A percentile compares a stretch with the other conserved stretches of the same genome.
Conservation (phyloP, 2,113 vertebrate genomes). For the Ictalurus furcatus region DNA sequence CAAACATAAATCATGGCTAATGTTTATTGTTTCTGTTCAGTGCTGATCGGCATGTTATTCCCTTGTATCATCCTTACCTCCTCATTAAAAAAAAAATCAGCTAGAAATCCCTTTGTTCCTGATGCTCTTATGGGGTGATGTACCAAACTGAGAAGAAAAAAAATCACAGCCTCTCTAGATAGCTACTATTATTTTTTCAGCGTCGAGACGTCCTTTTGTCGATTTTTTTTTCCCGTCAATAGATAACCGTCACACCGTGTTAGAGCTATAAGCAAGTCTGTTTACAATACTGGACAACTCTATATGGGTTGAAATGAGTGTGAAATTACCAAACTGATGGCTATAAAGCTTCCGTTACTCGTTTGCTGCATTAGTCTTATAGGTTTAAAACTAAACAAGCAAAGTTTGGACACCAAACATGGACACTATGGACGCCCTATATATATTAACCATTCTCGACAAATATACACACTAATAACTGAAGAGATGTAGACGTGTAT, state of each 20-base stretch:
- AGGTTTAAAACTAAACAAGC: background rate
- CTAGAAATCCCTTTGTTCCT: background rate
- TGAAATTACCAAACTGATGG: background rate
- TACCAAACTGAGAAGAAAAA: background rate
- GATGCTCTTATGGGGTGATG: background rate
- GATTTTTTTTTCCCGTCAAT: background rate
- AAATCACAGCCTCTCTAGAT: background rate
- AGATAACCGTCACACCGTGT: background rate
- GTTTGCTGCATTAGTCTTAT: background rate
- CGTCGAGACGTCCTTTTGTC: background rate
- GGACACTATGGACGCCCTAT: background rate
- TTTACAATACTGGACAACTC: background rate
- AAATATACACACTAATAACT: background rate
- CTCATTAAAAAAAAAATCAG: background rate
- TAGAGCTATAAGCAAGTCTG: background rate
- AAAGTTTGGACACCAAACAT: background rate
- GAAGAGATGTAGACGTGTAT: background rate
- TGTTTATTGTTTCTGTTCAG: background rate
- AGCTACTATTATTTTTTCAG: background rate
- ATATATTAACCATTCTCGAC: background rate
- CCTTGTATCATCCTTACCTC: background rate
- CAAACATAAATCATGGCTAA: background rate
- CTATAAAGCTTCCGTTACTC: background rate
- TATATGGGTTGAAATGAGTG: background rate
- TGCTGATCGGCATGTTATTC: background rate